These are phyloP conservation scores for Lanius ludovicianus DNA, from an alignment of 2,113 vertebrate genomes.

Conservation along the genomic window DNA sequence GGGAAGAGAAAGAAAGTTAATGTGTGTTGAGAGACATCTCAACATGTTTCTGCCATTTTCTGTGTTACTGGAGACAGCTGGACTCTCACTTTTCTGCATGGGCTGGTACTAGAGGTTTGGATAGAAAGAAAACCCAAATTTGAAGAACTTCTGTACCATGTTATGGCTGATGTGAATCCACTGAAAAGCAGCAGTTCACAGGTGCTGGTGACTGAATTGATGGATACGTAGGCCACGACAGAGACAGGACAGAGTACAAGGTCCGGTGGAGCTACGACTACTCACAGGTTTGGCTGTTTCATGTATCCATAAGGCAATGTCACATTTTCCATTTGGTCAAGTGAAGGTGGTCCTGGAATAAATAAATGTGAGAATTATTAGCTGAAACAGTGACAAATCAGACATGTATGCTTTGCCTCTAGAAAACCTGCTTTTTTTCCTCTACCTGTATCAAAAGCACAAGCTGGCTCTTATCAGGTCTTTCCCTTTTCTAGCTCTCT, in stretches of 20 bases:
- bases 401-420: neutral
- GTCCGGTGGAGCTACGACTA: neutral
- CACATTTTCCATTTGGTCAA: neutral
- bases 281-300: neutral
- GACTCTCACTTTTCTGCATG: neutral
- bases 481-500: neutral
- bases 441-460: neutral
- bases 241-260: neutral
- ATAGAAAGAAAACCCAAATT: neutral
- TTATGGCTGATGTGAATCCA: neutral
- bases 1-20: neutral
- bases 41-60: neutral
- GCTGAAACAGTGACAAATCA: neutral
- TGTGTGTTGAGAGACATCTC: neutral
- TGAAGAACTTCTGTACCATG: neutral
- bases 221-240: neutral
- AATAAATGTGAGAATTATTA: neutral
- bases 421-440: neutral
- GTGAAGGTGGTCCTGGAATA: neutral
- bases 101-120: neutral
- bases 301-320: neutral
- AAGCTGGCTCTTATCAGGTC: neutral
- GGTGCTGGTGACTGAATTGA: neutral
- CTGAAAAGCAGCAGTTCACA: neutral
- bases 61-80: neutral